Evolutionary conservation across 2,888 invertebrate genomes (phyloP).

Genomic region (Drosophila pegasa): DNA sequence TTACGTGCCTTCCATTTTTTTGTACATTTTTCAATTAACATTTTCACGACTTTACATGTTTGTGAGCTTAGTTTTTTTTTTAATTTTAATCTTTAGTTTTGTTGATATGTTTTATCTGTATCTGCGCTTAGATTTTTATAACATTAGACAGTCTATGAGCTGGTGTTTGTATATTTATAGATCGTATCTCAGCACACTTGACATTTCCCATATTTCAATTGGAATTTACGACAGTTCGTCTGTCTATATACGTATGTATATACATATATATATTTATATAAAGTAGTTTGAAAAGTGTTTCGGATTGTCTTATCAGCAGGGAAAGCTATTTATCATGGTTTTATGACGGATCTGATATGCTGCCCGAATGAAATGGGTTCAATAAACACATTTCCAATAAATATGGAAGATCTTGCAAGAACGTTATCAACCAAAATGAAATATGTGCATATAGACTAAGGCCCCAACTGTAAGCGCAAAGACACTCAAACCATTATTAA

Average conservation of each 20-base stretch:
- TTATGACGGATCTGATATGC: constrained; percentile 23
- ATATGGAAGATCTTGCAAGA: constrained; percentile 17
- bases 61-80: background rate
- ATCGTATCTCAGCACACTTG: constrained; percentile 36
- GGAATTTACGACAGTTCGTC: constrained; percentile 25
- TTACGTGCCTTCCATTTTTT: constrained; percentile 8
- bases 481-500: background rate
- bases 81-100: constrained; percentile 6
- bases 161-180: constrained; percentile 15
- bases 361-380: constrained; percentile 36
- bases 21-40: background rate
- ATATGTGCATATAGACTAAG: background rate
- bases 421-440: constrained; percentile 15
- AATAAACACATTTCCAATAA: constrained; percentile 44
- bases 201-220: constrained; percentile 32
- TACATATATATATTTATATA: background rate
- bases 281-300: constrained; percentile 4
- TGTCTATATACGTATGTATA: constrained; percentile 1
- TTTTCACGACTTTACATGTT: constrained; percentile 7
- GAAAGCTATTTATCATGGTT: constrained; percentile 19
- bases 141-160: background rate
- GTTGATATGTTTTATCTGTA: constrained; percentile 22
- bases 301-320: constrained; percentile 23
- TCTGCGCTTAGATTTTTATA: constrained; percentile 6
- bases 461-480: constrained; percentile 3